Evolutionary conservation across 2,113 vertebrate genomes (phyloP).

Genomic region (Labrus mixtus): DNA sequence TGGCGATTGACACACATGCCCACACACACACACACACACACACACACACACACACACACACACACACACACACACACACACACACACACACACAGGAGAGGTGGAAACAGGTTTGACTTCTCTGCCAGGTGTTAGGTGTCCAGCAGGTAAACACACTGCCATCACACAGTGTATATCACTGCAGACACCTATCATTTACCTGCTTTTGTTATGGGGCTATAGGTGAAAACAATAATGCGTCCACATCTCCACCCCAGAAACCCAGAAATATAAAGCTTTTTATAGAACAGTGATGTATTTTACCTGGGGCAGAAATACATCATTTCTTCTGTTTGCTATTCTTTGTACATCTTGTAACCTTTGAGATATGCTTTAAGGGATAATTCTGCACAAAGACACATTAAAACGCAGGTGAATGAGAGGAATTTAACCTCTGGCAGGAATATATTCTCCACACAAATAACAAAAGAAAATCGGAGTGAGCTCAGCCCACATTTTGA

Average conservation of each 20-base stretch:
- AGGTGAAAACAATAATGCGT: conserved; percentile 29
- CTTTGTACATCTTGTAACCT: neutral
- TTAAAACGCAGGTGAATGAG: too few species aligned
- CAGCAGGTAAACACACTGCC: conserved; percentile 19
- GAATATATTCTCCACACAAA: too few species aligned
- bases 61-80: neutral
- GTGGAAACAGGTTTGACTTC: conserved; percentile 58
- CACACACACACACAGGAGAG: neutral
- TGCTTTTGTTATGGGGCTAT: conserved; percentile 44
- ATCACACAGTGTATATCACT: conserved; percentile 19
- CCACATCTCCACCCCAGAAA: conserved; percentile 27
- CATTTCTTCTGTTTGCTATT: neutral
- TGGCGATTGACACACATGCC: neutral
- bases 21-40: neutral
- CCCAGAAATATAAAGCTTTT: neutral
- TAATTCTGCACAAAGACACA: too few species aligned
- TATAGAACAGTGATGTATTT: neutral
- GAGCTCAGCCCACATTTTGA: neutral
- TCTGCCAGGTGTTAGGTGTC: conserved; percentile 55
- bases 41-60: too few species aligned
- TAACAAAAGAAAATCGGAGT: neutral
- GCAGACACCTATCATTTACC: conserved; percentile 32
- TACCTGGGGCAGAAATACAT: conserved; percentile 25
- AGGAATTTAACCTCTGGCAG: too few species aligned
- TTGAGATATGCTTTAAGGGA: too few species aligned